phyloP scores from a whole-genome alignment of 2,888 invertebrate species.

The Noctuana brunneofusca region DNA sequence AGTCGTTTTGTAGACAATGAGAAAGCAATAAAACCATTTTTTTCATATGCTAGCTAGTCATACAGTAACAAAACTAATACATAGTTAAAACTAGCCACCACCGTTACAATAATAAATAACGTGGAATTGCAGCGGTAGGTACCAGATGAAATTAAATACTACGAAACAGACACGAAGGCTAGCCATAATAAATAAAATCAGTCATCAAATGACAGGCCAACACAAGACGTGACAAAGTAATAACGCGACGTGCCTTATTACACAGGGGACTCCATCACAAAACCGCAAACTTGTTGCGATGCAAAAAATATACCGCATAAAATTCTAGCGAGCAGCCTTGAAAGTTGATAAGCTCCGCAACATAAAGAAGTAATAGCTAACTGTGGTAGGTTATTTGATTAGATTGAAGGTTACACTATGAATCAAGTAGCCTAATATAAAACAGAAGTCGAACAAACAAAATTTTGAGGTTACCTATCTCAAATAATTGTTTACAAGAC shows the following conservation, averaged over 20 bases:
- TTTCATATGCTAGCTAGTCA: too few species aligned
- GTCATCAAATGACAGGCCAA: conserved; percentile 35
- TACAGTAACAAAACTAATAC: not conserved
- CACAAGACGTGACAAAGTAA: conserved; percentile 54
- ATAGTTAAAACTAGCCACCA: too few species aligned
- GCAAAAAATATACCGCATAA: conserved; percentile 37
- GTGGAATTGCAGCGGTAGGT: not conserved
- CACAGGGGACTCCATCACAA: conserved; percentile 45
- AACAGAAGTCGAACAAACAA: not conserved
- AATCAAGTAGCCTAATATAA: not conserved
- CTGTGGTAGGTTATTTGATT: conserved; percentile 14
- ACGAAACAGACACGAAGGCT: conserved; percentile 50
- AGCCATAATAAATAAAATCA: conserved; percentile 56
- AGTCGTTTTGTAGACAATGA: not conserved
- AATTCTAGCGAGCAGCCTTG: conserved; percentile 26
- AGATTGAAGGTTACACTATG: conserved; percentile 3
- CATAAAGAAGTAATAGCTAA: conserved; percentile 12
- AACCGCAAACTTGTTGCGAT: conserved; percentile 44
- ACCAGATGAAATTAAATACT: not conserved
- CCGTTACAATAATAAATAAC: too few species aligned
- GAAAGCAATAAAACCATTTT: not conserved
- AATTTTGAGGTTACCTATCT: too few species aligned
- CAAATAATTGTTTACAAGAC: too few species aligned
- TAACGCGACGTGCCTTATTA: conserved; percentile 42
- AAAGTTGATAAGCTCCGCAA: conserved; percentile 26